Conservation (phyloP, 2,888 invertebrate genomes). For the Cephus spinipes region DNA sequence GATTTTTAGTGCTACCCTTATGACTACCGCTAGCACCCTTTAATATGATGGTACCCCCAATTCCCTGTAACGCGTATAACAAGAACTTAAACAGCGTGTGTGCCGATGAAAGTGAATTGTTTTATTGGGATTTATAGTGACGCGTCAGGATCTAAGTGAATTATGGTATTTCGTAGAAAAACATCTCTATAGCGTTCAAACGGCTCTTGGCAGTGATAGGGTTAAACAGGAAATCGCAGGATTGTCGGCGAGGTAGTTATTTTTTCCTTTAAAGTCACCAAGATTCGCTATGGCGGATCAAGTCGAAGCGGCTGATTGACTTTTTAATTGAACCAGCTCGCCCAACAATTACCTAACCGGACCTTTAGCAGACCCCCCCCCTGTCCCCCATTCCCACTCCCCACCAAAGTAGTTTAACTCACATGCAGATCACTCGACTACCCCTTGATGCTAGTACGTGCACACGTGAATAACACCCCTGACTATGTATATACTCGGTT, state of each 20-base stretch:
- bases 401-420: conserved; percentile 18
- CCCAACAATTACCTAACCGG: conserved; percentile 54
- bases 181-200: background rate
- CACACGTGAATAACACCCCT: conserved; percentile 1
- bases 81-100: background rate
- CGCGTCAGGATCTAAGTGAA: background rate
- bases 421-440: conserved; percentile 12
- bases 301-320: conserved; percentile 55
- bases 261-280: background rate
- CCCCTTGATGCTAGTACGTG: background rate
- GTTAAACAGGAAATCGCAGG: background rate
- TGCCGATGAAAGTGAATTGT: background rate
- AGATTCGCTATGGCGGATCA: background rate
- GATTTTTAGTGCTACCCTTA: background rate
- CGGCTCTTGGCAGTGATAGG: background rate
- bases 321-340: conserved; percentile 63
- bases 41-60: background rate
- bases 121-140: background rate
- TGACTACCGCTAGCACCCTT: background rate
- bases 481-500: conserved; percentile 26
- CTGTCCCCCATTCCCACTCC: conserved; percentile 20
- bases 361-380: conserved; percentile 25
- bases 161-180: background rate
- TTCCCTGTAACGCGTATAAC: background rate
- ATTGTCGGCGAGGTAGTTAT: background rate